phyloP scores from a whole-genome alignment of 2,888 invertebrate genomes.

The Chelonus formosanus region DNA sequence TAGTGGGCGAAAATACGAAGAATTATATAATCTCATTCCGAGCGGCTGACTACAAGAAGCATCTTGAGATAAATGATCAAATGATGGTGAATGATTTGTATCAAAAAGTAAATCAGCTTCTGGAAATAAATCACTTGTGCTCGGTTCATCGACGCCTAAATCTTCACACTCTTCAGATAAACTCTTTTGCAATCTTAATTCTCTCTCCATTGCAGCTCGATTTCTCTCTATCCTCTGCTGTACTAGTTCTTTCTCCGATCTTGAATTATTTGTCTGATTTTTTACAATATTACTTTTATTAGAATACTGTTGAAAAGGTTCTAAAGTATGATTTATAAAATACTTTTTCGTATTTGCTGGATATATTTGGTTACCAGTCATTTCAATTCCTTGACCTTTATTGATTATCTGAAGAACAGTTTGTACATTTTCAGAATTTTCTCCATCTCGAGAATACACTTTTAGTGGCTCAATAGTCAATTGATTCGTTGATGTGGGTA shows the following conservation, averaged over 20 bases:
- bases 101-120: conserved; percentile 79
- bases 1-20: conserved; percentile 60
- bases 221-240: conserved; percentile 62
- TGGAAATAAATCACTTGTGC: conserved; percentile 81
- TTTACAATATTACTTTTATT: conserved; percentile 50
- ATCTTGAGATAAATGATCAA: conserved; percentile 70
- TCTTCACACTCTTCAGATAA: conserved; percentile 83
- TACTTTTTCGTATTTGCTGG: conserved; percentile 59
- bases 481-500: conserved; percentile 54
- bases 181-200: conserved; percentile 73
- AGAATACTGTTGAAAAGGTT: conserved; percentile 56
- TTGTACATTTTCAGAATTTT: conserved; percentile 54
- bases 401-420: conserved; percentile 60
- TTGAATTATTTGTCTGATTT: conserved; percentile 47
- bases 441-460: conserved; percentile 50
- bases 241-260: conserved; percentile 54
- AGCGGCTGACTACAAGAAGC: conserved; percentile 61
- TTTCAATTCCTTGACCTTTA: conserved; percentile 58
- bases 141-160: conserved; percentile 80
- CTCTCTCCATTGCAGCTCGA: conserved; percentile 68
- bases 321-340: conserved; percentile 59
- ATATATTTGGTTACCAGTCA: conserved; percentile 56
- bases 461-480: conserved; percentile 56
- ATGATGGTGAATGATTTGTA: conserved; percentile 75
- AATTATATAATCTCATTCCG: conserved; percentile 54